Evolutionary conservation across 2,888 invertebrate genomes (phyloP).

Genomic region (Philonicus albiceps): DNA sequence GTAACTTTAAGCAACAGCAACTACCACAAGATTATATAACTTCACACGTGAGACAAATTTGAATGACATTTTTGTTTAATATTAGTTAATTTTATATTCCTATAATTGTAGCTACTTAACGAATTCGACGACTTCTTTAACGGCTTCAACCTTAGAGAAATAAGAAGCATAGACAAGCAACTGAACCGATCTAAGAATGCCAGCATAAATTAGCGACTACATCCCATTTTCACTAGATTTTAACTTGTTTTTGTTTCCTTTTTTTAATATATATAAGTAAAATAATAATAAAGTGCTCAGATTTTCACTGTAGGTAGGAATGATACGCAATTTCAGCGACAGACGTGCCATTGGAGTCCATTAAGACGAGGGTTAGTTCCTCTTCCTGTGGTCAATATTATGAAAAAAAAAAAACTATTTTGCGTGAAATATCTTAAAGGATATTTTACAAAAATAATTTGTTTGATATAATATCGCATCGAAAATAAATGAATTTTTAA

Average conservation of each 20-base stretch:
- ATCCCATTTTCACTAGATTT: not conserved
- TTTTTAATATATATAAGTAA: conserved; percentile 25
- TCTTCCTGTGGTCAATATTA: not conserved
- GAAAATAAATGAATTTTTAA: not conserved
- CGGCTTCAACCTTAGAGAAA: conserved; percentile 56
- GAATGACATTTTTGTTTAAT: not conserved
- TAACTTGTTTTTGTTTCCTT: conserved; percentile 22
- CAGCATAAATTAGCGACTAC: conserved; percentile 11
- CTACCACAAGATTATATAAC: conserved; percentile 46
- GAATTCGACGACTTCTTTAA: conserved; percentile 60
- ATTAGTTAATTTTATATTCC: conserved; percentile 40
- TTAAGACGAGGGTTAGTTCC: not conserved
- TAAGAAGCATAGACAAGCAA: conserved; percentile 44
- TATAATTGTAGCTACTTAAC: conserved; percentile 56
- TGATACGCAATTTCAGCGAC: not conserved
- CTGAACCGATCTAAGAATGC: not conserved
- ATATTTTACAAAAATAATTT: not conserved
- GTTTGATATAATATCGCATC: not conserved
- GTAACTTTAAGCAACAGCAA: conserved; percentile 7
- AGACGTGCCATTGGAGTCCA: not conserved
- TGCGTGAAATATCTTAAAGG: not conserved
- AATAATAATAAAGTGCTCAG: not conserved
- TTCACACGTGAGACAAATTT: conserved; percentile 45
- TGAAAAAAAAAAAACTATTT: not conserved
- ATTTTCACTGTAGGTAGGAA: not conserved